Evolutionary conservation across 2,888 invertebrate genomes (phyloP).

Genomic region (Temnothorax unifasciatus): DNA sequence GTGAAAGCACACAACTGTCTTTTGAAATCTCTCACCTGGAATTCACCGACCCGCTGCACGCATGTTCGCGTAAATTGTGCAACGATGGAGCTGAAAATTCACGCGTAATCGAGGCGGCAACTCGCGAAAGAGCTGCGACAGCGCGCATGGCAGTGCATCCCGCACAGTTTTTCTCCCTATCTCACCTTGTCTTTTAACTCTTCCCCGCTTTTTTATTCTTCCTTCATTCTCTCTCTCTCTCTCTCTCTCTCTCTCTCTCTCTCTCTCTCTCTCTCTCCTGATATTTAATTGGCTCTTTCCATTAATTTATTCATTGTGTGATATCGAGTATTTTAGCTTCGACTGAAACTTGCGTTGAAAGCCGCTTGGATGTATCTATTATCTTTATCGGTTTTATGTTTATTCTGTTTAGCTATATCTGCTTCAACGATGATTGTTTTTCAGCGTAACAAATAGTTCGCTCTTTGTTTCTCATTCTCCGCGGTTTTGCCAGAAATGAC

Average conservation of each 20-base stretch:
- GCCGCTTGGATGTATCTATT: background rate
- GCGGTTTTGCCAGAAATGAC: background rate
- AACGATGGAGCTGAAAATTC: constrained; percentile 28
- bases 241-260: too few species aligned
- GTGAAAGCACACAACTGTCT: constrained; percentile 23
- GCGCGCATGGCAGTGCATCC: background rate
- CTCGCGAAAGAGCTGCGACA: constrained; percentile 20
- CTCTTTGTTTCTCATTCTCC: constrained; percentile 8
- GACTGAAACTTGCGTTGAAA: background rate
- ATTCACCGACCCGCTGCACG: constrained; percentile 4
- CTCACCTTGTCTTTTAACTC: background rate
- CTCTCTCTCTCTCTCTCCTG: too few species aligned
- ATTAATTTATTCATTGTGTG: background rate
- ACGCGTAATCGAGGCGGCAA: constrained; percentile 18
- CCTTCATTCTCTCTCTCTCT: background rate
- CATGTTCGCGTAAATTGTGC: constrained; percentile 25
- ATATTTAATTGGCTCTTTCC: background rate
- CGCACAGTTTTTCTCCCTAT: constrained; percentile 2
- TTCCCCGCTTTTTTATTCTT: background rate
- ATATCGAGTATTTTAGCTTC: background rate
- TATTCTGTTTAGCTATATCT: background rate
- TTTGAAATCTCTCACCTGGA: constrained; percentile 38
- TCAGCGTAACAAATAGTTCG: constrained; percentile 18
- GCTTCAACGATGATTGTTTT: background rate
- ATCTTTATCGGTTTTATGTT: background rate